These are phyloP conservation scores for Dynastes hyllus DNA, from an alignment of 2,888 invertebrate species.

Conservation along the genomic window DNA sequence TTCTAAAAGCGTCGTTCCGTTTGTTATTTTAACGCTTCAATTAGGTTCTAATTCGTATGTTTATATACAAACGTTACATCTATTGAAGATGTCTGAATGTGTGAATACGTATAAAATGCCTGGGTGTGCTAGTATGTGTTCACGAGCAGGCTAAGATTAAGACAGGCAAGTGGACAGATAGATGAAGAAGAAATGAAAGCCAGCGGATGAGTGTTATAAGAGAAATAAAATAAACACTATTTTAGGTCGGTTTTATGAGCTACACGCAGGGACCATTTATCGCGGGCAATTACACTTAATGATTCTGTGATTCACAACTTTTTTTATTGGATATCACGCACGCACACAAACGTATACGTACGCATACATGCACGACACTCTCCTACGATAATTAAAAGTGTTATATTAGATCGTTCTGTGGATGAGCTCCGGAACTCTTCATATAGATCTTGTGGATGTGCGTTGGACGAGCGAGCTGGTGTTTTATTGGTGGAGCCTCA, in stretches of 20 bases:
- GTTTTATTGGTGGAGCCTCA: constrained; percentile 63
- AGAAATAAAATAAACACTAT: constrained; percentile 69
- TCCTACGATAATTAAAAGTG: constrained; percentile 61
- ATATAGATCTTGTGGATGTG: constrained; percentile 55
- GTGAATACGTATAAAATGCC: constrained; percentile 34
- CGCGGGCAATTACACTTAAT: constrained; percentile 69
- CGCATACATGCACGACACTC: constrained; percentile 20
- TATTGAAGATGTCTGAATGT: constrained; percentile 21
- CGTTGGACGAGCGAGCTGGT: constrained; percentile 56
- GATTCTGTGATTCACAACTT: constrained; percentile 69
- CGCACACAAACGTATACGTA: constrained; percentile 19
- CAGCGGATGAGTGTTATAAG: constrained; percentile 61
- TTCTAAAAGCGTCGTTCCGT: constrained; percentile 32
- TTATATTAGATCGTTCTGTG: constrained; percentile 60
- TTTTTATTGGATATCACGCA: constrained; percentile 61
- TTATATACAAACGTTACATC: constrained; percentile 34
- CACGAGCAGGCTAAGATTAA: constrained; percentile 28
- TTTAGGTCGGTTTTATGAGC: constrained; percentile 65
- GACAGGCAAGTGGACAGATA: constrained; percentile 35
- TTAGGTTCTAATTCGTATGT: constrained; percentile 46
- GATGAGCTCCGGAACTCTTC: constrained; percentile 46
- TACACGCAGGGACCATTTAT: constrained; percentile 63
- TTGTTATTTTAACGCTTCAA: constrained; percentile 46
- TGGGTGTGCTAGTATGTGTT: constrained; percentile 5
- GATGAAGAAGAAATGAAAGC: constrained; percentile 46